Conservation (phyloP, 2,797 vertebrate genomes). For the Ptychadena robeensis region DNA sequence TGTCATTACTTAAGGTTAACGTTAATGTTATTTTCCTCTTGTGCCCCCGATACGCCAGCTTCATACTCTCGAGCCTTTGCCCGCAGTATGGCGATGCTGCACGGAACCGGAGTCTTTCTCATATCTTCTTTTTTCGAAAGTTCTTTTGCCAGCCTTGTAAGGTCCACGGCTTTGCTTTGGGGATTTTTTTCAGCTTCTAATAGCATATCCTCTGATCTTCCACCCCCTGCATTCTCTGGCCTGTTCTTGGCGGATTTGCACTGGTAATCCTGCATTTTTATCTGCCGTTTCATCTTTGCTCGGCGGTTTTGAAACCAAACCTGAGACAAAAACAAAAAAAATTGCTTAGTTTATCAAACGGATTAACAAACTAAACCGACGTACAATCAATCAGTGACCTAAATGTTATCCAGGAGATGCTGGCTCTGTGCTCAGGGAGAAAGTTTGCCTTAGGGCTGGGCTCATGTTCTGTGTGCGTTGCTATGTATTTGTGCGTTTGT, state of each 20-base stretch:
- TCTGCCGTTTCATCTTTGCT: constrained; percentile 85
- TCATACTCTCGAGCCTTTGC: constrained; percentile 82
- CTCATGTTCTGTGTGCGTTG: no score
- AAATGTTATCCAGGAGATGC: not conserved
- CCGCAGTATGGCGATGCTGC: constrained; percentile 80
- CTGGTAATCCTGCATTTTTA: constrained; percentile 77
- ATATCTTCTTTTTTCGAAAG: constrained; percentile 66
- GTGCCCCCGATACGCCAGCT: constrained; percentile 73
- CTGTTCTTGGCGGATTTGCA: constrained; percentile 61
- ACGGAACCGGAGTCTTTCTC: constrained; percentile 77
- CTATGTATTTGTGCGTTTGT: no score
- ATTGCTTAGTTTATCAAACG: not conserved
- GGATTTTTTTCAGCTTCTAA: constrained; percentile 23
- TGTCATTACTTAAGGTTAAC: not conserved
- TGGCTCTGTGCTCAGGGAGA: no score
- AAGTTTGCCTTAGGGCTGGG: no score
- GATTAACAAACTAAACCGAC: not conserved
- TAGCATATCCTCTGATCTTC: constrained; percentile 58
- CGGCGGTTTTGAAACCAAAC: constrained; percentile 89
- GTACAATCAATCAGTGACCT: not conserved
- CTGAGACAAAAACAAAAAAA: constrained; percentile 64
- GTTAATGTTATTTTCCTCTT: not conserved
- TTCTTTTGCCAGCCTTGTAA: not conserved
- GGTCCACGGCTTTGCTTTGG: not conserved
- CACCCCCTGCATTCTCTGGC: constrained; percentile 41